Base-by-base conservation (phyloP, 2,888 invertebrate species). In the Meteorus cinctellus region DNA sequence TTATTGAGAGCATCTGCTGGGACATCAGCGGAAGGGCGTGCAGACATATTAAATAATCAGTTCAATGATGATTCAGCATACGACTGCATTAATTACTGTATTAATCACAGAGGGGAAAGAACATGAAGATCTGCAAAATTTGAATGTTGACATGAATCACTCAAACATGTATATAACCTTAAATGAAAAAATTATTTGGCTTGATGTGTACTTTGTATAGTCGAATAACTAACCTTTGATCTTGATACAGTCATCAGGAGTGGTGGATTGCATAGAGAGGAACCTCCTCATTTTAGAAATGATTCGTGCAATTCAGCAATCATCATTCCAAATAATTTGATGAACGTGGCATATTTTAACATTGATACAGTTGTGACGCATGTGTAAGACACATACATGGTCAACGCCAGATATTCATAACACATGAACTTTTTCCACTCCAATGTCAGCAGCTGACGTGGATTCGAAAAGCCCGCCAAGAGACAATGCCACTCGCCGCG, bases 11-110 rank as follows among this genome's bases (percentile, higher is more conserved):
- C 36, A 62, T 14, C 24, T 29, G 12, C 36, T 65, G 16, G 41
- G 41, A 14, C 29, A 29, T 24, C 24, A 68, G 45, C 1, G n/a
- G 19, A 36, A 70, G 29, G 19, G 19, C 14, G 16, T 12, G 31
- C 27, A 31, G 31, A 55, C 19, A 51, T 34, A 19, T 31, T 55
- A 34, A 36, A 70, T 59, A 31, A 59, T 19, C 14, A 19, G 19
- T 31, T 41, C 41, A 70, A 70, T 70, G 59, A 70, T 48, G 68
- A 70, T 59, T 59, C 59, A 59, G 27, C 41, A 10, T 41, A 10
- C 24, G 4, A 29, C n/a, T 36, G 12, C 10, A 19, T 70, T n/a
- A 70, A 70, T 59, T 70, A 24, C 59, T 70, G 36, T 16, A 34
- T 69, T 14, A 29, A 31, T 16, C 16, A 29, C 63, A 63, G 63